phyloP scores from a whole-genome alignment of 2,113 vertebrate genomes.

The Phyllostomus discolor region DNA sequence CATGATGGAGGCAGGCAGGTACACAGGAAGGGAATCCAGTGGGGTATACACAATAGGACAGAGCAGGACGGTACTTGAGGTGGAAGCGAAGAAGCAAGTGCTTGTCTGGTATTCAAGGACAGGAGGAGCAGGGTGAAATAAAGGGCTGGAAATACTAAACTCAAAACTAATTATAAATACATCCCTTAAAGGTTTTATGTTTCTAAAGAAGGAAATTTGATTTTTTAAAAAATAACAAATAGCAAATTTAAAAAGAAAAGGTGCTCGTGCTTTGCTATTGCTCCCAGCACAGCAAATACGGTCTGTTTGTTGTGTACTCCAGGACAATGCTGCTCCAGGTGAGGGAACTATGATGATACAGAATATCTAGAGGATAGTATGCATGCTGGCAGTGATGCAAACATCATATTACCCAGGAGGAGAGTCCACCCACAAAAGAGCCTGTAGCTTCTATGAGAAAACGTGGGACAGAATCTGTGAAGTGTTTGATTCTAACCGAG shows the following conservation, averaged over 20 bases:
- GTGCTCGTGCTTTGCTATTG: background rate
- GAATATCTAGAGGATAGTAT: background rate
- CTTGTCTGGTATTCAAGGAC: background rate
- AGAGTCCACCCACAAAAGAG: background rate
- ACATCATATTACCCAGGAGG: background rate
- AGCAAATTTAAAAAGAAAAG: background rate
- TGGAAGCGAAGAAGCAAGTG: background rate
- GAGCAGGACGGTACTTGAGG: background rate
- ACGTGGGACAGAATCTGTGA: background rate
- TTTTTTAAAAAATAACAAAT: background rate
- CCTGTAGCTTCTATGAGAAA: background rate
- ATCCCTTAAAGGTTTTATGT: background rate
- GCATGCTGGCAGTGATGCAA: background rate
- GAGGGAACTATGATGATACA: background rate
- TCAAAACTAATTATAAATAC: background rate
- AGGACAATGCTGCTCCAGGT: too few species aligned
- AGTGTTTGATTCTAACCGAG: background rate
- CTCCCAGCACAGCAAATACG: background rate
- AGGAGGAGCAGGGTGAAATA: too few species aligned
- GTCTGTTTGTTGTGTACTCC: background rate
- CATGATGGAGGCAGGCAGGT: background rate
- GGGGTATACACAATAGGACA: background rate
- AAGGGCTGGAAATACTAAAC: background rate
- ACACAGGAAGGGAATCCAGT: background rate
- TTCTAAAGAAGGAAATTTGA: background rate